phyloP scores from a whole-genome alignment of 2,888 invertebrate species.

The Bibio marci region DNA sequence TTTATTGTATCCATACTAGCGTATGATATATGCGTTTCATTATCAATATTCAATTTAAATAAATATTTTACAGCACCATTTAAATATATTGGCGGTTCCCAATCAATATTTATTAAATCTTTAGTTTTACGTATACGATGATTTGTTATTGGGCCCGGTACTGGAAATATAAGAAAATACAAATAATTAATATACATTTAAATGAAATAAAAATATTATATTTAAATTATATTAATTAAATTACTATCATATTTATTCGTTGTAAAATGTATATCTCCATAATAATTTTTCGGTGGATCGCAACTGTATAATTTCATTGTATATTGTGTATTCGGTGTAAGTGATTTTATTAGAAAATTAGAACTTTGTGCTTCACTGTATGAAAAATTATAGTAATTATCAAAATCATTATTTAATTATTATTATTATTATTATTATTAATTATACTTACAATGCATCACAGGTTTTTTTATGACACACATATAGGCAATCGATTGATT shows the following conservation, averaged over 20 bases:
- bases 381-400: conserved; percentile 1
- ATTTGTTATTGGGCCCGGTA: conserved; percentile 26
- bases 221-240: neutral
- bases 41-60: conserved; percentile 23
- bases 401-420: neutral
- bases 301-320: conserved; percentile 9
- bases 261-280: conserved; percentile 21
- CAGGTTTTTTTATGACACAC: conserved; percentile 8
- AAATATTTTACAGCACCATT: conserved; percentile 26
- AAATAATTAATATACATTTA: neutral
- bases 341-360: conserved; percentile 7
- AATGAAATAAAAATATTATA: neutral
- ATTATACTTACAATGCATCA: neutral
- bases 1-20: neutral
- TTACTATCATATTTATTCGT: conserved; percentile 24
- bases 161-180: conserved; percentile 14
- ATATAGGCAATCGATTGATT: conserved; percentile 7
- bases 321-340: conserved; percentile 2
- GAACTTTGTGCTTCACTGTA: conserved; percentile 3
- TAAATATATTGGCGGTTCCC: conserved; percentile 25
- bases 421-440: neutral
- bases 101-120: conserved; percentile 21
- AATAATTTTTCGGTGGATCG: conserved; percentile 4
- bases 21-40: conserved; percentile 18
- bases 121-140: conserved; percentile 20